Evolutionary conservation across 2,797 vertebrate genomes (phyloP).

Genomic region (Chelon auratus): DNA sequence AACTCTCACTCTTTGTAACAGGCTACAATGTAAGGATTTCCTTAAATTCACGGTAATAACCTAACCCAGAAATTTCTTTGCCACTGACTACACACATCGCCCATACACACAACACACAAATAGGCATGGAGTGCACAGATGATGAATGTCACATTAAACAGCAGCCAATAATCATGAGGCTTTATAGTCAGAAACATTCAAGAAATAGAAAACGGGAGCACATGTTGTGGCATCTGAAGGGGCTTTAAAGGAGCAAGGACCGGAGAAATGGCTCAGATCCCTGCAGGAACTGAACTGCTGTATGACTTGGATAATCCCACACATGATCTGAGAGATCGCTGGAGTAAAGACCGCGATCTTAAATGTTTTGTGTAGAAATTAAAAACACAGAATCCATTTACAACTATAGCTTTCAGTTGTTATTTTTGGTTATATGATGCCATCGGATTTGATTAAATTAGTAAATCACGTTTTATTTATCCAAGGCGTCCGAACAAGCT

Average conservation of each 20-base stretch:
- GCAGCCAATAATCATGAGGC: too few species aligned
- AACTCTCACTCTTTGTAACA: slow-evolving; percentile 65
- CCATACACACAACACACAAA: slow-evolving; percentile 29
- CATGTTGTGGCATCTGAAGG: slow-evolving; percentile 59
- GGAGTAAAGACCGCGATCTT: slow-evolving; percentile 21
- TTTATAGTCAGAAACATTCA: background rate
- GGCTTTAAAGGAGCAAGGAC: slow-evolving; percentile 55
- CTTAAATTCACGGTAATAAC: slow-evolving; percentile 53
- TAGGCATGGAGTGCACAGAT: background rate
- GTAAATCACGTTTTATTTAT: too few species aligned
- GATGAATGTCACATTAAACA: too few species aligned
- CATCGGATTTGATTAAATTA: too few species aligned
- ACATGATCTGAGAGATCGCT: slow-evolving; percentile 45
- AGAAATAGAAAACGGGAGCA: slow-evolving; percentile 25
- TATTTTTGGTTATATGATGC: background rate
- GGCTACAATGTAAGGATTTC: slow-evolving; percentile 79
- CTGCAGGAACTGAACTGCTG: slow-evolving; percentile 47
- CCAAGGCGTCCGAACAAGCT: background rate
- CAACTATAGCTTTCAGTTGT: background rate
- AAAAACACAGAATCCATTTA: background rate
- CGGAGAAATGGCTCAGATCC: slow-evolving; percentile 50
- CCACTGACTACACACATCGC: background rate
- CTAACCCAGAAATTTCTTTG: background rate
- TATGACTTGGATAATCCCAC: slow-evolving; percentile 49
- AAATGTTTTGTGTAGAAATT: background rate